phyloP scores from a whole-genome alignment of 1,140 invertebrate genomes.

The Reticulitermes speratus region DNA sequence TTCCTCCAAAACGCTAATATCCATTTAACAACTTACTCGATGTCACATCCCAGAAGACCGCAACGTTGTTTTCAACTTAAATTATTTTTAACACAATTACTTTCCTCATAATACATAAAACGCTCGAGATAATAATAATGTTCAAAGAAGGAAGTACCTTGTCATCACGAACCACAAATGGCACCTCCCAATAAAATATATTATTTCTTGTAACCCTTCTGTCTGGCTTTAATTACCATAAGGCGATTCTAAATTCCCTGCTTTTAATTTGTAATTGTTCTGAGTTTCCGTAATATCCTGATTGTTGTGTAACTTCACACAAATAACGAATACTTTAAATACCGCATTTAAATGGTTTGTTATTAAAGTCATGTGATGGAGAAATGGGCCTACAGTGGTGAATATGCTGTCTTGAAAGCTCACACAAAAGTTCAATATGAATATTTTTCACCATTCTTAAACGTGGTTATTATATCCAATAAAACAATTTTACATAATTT shows the following conservation, averaged over 20 bases:
- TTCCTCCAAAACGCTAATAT: too few species aligned
- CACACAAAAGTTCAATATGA: not conserved
- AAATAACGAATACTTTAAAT: not conserved
- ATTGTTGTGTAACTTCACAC: not conserved
- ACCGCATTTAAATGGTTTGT: too few species aligned
- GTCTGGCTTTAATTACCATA: not conserved
- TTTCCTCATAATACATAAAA: too few species aligned
- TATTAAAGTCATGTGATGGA: too few species aligned
- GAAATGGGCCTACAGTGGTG: too few species aligned
- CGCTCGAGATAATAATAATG: not conserved
- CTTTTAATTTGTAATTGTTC: not conserved
- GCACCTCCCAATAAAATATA: not conserved
- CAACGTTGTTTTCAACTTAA: too few species aligned
- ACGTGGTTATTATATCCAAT: not conserved
- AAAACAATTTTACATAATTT: not conserved
- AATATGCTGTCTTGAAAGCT: too few species aligned
- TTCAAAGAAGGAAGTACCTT: not conserved
- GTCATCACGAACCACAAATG: not conserved
- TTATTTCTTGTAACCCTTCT: not conserved
- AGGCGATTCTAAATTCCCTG: too few species aligned
- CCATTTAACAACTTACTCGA: too few species aligned
- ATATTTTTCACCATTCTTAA: not conserved
- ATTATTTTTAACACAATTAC: too few species aligned
- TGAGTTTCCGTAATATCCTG: not conserved
- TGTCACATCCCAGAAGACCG: too few species aligned